These are phyloP conservation scores for Procambarus virginalis DNA, from an alignment of 1,140 invertebrate genomes.

Conservation along the genomic window DNA sequence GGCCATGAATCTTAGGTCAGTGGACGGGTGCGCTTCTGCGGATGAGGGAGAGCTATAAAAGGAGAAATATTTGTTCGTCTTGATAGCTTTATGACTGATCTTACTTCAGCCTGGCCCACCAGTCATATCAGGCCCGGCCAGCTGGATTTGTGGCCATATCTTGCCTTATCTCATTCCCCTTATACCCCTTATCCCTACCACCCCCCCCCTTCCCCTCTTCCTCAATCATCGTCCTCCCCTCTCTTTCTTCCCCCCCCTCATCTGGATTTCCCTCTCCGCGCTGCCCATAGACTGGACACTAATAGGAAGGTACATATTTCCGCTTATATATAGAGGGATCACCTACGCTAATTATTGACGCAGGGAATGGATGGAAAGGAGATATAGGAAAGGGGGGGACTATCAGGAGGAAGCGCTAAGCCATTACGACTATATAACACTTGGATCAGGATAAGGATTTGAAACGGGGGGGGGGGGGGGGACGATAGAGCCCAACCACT, in stretches of 20 bases:
- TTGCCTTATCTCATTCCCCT: constrained; percentile 41
- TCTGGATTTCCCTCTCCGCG: neutral
- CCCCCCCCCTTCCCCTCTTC: neutral
- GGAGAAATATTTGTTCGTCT: constrained; percentile 66
- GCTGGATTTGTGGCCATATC: constrained; percentile 66
- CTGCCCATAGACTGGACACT: too few relatives aligned
- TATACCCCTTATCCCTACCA: neutral
- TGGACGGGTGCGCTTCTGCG: constrained; percentile 60
- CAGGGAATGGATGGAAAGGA: too few relatives aligned
- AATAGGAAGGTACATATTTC: too few relatives aligned
- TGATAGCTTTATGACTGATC: constrained; percentile 67
- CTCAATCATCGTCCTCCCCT: neutral
- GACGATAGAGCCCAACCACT: too few relatives aligned
- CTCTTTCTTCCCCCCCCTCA: neutral
- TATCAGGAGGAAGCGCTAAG: too few relatives aligned
- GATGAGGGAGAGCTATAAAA: constrained; percentile 68
- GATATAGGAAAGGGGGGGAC: too few relatives aligned
- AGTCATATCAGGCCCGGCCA: constrained; percentile 61
- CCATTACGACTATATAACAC: too few relatives aligned
- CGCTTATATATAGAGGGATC: too few relatives aligned
- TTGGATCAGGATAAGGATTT: too few relatives aligned
- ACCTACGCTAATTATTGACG: too few relatives aligned
- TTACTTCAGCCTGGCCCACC: constrained; percentile 62
- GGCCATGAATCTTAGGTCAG: constrained; percentile 65
- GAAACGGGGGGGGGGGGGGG: too few relatives aligned